Base-by-base conservation (phyloP, 2,888 invertebrate genomes). In the Lithophane ornitopus region DNA sequence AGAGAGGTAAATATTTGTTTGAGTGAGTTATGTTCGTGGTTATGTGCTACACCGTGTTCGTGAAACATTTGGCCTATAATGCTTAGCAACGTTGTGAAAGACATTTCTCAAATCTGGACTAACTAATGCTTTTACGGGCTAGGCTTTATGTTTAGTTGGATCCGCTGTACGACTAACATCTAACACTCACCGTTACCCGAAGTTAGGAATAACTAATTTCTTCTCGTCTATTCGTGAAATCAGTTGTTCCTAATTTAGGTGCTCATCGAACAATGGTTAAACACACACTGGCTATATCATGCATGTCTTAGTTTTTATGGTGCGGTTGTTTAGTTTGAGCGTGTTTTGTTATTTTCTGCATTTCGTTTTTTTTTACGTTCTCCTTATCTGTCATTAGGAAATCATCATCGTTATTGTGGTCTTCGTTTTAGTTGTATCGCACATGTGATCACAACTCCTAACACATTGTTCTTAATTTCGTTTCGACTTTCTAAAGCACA, bases 1-100 rank as follows among this genome's bases (percentile, higher is more conserved):
- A 97, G 99, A 99, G 97, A 98, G 99, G 98, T 99, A 96, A 96
- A 92, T 96, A 96, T 88, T 85, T 95, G 94, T 95, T 94, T 95
- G 94, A 95, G 95, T 95, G 96, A 94, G 91, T 91, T 93, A 88
- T 94, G 92, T 94, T 91, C 94, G 95, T 96, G 93, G 90, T 91
- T 85, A 90, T 94, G 94, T 94, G 93, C 91, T 91, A 91, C 93
- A 90, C 91, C 95, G 95, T 95, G 94, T 91, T 90, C 95, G 95
- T 95, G 95, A 92, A 91, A 94, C 90, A 96, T 96, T 95, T 96
- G 96, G 96, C 96, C 95, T 93, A 90, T 94, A 94, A 94, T 92
- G 96, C 96, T 96, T 96, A 94, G 95, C 94, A 92, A 93, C 93
- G 93, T 92, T 93, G 91, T 92, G 91, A 93, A 94, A 92, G 86